Evolutionary conservation across 2,113 vertebrate genomes (phyloP).

Genomic region (Lepisosteus oculatus): DNA sequence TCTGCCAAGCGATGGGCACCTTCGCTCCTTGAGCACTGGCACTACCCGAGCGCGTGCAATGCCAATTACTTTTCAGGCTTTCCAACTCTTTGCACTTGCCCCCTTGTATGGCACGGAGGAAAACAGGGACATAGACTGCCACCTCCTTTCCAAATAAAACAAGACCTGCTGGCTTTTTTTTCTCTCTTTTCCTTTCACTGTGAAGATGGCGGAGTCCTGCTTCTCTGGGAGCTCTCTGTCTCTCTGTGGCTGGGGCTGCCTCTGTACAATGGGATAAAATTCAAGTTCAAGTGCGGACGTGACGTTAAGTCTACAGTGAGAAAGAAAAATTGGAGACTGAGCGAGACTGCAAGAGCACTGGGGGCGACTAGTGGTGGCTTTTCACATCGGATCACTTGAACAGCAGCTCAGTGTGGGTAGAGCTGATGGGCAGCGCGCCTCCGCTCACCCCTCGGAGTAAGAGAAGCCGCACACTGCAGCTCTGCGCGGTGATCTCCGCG

Average conservation of each 20-base stretch:
- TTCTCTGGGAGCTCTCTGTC: conserved; percentile 88
- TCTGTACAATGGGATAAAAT: conserved; percentile 97
- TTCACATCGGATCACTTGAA: conserved; percentile 86
- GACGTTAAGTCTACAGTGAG: conserved; percentile 97
- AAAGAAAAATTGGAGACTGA: conserved; percentile 72
- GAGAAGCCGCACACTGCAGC: neutral
- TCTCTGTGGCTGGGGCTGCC: conserved; percentile 88
- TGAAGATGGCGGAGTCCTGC: conserved; percentile 88
- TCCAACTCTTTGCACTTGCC: conserved; percentile 59
- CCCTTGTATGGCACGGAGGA: conserved; percentile 37
- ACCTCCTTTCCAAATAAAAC: conserved; percentile 59
- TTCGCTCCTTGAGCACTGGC: conserved; percentile 62
- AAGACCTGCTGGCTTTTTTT: conserved; percentile 55
- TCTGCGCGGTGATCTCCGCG: too few species aligned
- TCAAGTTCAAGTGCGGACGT: conserved; percentile 99
- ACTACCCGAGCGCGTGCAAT: conserved; percentile 53
- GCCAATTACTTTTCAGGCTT: conserved; percentile 40
- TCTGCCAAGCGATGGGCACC: conserved; percentile 59
- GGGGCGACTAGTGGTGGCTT: conserved; percentile 99
- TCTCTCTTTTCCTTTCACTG: conserved; percentile 69
- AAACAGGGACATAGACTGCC: conserved; percentile 45
- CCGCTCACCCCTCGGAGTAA: conserved; percentile 18
- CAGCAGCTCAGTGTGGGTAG: conserved; percentile 65
- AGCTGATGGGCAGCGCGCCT: conserved; percentile 31
- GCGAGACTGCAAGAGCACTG: conserved; percentile 95